phyloP scores from a whole-genome alignment of 2,888 invertebrate genomes.

The Ypsolopha sequella region DNA sequence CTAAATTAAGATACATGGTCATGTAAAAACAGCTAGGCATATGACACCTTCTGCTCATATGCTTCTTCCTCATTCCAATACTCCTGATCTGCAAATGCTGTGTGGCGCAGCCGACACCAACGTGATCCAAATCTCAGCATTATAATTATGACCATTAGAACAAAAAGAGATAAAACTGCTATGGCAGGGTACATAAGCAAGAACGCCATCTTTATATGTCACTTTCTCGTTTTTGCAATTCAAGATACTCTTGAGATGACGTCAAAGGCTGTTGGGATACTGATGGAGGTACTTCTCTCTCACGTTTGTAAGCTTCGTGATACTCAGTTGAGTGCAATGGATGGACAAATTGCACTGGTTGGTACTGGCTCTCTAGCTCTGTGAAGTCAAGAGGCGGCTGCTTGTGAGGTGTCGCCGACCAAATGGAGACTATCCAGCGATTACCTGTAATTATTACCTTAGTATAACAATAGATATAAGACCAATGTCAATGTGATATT shows the following conservation, averaged over 20 bases:
- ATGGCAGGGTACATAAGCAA: constrained; percentile 84
- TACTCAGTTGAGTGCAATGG: constrained; percentile 35
- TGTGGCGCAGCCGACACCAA: constrained; percentile 79
- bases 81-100: constrained; percentile 73
- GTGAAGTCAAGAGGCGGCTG: constrained; percentile 85
- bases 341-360: constrained; percentile 37
- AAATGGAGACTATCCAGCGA: constrained; percentile 86
- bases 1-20: not conserved
- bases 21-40: constrained; percentile 39
- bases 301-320: constrained; percentile 27
- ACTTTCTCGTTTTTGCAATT: constrained; percentile 83
- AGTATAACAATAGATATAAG: too few relatives aligned
- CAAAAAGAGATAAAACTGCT: constrained; percentile 78
- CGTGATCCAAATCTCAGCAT: constrained; percentile 81
- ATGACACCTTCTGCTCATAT: constrained; percentile 75
- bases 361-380: constrained; percentile 72
- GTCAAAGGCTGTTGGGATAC: constrained; percentile 49
- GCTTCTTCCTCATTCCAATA: constrained; percentile 75
- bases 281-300: constrained; percentile 34
- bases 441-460: constrained; percentile 69
- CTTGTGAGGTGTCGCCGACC: constrained; percentile 86
- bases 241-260: constrained; percentile 68
- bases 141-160: constrained; percentile 80
- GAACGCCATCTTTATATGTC: constrained; percentile 82
- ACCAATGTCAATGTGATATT: too few relatives aligned